Conservation (phyloP, 1,140 invertebrate species). For the Zophobas atratus region DNA sequence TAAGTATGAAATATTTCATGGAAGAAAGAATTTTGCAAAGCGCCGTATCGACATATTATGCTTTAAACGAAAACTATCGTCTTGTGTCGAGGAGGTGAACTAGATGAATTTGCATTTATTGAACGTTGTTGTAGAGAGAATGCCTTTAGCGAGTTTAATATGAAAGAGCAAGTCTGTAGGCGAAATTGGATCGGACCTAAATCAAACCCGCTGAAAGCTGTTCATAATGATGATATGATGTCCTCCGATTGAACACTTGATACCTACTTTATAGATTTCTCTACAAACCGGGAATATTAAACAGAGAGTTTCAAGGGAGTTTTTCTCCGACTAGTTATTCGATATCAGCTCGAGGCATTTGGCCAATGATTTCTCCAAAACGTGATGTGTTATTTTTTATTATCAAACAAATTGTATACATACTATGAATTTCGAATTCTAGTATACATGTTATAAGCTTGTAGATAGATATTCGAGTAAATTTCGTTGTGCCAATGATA, state of each 20-base stretch:
- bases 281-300: slow-evolving; percentile 34
- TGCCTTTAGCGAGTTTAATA: slow-evolving; percentile 37
- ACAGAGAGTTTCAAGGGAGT: slow-evolving; percentile 6
- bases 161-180: slow-evolving; percentile 25
- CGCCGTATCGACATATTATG: not conserved
- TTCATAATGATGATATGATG: slow-evolving; percentile 25
- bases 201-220: slow-evolving; percentile 31
- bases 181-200: slow-evolving; percentile 40
- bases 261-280: slow-evolving; percentile 33
- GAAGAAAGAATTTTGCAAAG: slow-evolving; percentile 37
- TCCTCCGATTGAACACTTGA: slow-evolving; percentile 27
- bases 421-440: no score
- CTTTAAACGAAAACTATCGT: slow-evolving; percentile 1
- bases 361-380: no score
- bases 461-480: no score
- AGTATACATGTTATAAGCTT: no score
- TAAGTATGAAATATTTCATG: slow-evolving; percentile 40
- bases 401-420: no score
- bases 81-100: slow-evolving; percentile 23
- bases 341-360: no score
- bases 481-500: no score
- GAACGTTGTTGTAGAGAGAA: slow-evolving; percentile 34
- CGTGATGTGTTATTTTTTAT: no score
- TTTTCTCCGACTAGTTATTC: not conserved
- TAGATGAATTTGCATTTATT: slow-evolving; percentile 31